Percentiles rank a stretch among this genome's conserved stretches.
Evolutionary conservation across 2,113 vertebrate species (phyloP).

Genomic region (Megalops atlanticus): DNA sequence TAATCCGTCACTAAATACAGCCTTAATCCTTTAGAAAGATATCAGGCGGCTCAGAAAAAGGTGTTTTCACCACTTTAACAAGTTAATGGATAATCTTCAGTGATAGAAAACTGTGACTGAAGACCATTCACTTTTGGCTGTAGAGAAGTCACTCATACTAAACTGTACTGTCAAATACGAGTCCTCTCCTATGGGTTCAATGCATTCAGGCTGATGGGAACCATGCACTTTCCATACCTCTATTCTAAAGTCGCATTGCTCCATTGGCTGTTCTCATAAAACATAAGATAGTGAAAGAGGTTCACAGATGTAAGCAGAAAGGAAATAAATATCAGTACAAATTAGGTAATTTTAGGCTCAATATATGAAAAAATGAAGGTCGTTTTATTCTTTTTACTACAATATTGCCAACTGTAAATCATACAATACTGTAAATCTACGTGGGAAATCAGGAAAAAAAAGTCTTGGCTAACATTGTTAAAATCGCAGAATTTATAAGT

Average conservation of each 20-base stretch:
- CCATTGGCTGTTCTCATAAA: neutral
- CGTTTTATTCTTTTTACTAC: too few relatives aligned
- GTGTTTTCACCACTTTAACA: neutral
- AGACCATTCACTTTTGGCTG: neutral
- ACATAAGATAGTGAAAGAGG: too few relatives aligned
- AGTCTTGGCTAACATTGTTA: too few relatives aligned
- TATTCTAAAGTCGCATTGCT: conserved; percentile 19
- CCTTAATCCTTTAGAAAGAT: neutral
- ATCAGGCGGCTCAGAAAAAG: neutral
- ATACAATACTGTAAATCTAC: too few relatives aligned
- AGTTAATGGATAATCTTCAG: conserved; percentile 5
- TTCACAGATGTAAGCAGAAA: neutral
- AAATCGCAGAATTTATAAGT: too few relatives aligned
- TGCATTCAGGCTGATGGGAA: neutral
- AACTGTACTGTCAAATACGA: neutral
- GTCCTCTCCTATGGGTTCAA: conserved; percentile 1
- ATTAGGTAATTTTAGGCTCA: neutral
- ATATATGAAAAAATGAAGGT: too few relatives aligned
- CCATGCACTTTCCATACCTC: conserved; percentile 30
- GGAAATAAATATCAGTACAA: neutral
- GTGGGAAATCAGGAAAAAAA: too few relatives aligned
- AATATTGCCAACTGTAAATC: too few relatives aligned
- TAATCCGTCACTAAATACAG: neutral
- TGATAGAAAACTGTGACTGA: neutral
- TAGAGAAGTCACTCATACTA: conserved; percentile 7